phyloP scores from a whole-genome alignment of 2,113 vertebrate genomes.

The Myotis lucifugus region DNA sequence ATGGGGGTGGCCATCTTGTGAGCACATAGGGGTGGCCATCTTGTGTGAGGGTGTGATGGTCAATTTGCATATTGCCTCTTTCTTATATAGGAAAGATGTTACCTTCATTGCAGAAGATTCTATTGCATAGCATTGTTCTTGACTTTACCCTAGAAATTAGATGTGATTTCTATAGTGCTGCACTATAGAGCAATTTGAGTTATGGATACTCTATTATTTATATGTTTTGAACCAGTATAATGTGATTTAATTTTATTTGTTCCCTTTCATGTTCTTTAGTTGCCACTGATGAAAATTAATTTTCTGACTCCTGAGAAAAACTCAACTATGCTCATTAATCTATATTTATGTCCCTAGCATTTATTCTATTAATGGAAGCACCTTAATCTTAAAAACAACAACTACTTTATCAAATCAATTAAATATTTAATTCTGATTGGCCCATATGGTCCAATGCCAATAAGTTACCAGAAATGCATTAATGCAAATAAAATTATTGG shows the following conservation, averaged over 20 bases:
- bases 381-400: background rate
- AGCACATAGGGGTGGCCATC: no score
- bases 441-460: background rate
- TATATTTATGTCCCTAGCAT: background rate
- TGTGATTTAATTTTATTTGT: background rate
- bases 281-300: slow-evolving; percentile 22
- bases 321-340: background rate
- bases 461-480: background rate
- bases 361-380: background rate
- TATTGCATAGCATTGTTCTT: background rate
- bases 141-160: background rate
- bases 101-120: background rate
- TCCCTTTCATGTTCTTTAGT: background rate
- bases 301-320: slow-evolving; percentile 3
- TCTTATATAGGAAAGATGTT: no score
- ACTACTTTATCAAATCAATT: background rate
- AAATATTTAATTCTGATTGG: slow-evolving; percentile 27
- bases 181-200: background rate
- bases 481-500: background rate
- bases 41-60: no score
- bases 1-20: no score
- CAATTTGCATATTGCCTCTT: no score
- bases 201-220: background rate
- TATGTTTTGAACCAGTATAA: background rate
- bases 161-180: background rate